phyloP scores from a whole-genome alignment of 2,888 invertebrate species.

The Orthosia cruda region DNA sequence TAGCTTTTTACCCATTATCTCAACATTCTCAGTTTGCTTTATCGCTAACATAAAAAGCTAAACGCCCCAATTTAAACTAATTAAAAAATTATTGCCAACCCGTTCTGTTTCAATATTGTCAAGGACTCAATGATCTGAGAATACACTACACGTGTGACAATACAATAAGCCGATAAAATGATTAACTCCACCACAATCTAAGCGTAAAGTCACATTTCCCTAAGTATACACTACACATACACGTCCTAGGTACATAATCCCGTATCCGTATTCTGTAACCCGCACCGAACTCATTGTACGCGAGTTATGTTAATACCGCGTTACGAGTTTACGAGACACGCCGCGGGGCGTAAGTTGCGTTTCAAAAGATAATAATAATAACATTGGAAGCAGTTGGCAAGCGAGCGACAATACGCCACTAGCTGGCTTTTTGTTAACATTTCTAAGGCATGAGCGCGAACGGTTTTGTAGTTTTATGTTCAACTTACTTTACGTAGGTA shows the following conservation, averaged over 20 bases:
- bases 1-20: no score
- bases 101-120: neutral
- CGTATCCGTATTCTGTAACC: conserved; percentile 42
- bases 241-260: conserved; percentile 35
- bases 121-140: neutral
- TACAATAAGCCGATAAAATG: conserved; percentile 35
- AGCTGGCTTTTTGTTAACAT: conserved; percentile 64
- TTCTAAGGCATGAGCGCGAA: conserved; percentile 40
- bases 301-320: conserved; percentile 61
- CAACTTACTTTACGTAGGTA: no score
- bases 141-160: conserved; percentile 11
- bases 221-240: conserved; percentile 34
- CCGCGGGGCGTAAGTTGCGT: conserved; percentile 74
- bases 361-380: conserved; percentile 84
- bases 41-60: neutral
- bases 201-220: conserved; percentile 26
- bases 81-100: neutral
- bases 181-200: conserved; percentile 25
- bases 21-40: neutral
- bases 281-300: conserved; percentile 35
- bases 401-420: conserved; percentile 76
- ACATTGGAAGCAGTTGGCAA: conserved; percentile 86
- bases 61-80: neutral
- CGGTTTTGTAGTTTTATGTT: conserved; percentile 6
- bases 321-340: conserved; percentile 54